These are phyloP conservation scores for Gallirallus australis DNA, from an alignment of 2,797 vertebrate genomes.

Conservation along the genomic window DNA sequence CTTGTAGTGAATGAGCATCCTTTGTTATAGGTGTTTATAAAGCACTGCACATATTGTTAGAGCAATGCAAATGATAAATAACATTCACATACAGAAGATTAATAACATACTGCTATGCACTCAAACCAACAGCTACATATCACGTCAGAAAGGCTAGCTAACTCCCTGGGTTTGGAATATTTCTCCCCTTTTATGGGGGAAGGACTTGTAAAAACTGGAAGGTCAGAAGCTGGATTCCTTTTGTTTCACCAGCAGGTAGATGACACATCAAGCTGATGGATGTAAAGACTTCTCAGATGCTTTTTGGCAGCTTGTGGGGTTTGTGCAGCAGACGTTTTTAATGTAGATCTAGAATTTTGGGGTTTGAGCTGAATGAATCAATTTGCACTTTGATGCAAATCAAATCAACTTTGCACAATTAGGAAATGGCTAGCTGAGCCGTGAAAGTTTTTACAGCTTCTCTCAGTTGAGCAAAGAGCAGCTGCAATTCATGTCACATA, in stretches of 20 bases:
- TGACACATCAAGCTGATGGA: neutral
- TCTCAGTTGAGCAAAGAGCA: neutral
- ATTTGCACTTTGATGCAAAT: neutral
- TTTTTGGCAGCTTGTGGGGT: neutral
- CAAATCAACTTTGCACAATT: neutral
- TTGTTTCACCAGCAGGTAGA: neutral
- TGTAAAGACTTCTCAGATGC: neutral
- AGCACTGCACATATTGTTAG: neutral
- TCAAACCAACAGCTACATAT: neutral
- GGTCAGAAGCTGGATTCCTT: neutral
- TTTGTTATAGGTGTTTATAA: neutral
- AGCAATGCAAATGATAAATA: neutral
- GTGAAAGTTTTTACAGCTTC: neutral
- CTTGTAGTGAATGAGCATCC: neutral
- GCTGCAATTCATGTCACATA: neutral
- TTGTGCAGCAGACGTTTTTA: neutral
- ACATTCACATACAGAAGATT: neutral
- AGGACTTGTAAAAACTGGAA: neutral
- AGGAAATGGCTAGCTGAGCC: neutral
- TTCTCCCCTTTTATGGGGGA: neutral
- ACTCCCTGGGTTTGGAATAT: neutral
- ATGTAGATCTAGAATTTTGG: neutral
- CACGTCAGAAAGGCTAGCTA: neutral
- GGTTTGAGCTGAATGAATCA: neutral
- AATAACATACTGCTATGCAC: neutral